A percentile compares a stretch with the other conserved stretches of the same genome.
These are phyloP conservation scores for Platysteira castanea DNA, from an alignment of 2,113 vertebrate genomes.

Conservation along the genomic window DNA sequence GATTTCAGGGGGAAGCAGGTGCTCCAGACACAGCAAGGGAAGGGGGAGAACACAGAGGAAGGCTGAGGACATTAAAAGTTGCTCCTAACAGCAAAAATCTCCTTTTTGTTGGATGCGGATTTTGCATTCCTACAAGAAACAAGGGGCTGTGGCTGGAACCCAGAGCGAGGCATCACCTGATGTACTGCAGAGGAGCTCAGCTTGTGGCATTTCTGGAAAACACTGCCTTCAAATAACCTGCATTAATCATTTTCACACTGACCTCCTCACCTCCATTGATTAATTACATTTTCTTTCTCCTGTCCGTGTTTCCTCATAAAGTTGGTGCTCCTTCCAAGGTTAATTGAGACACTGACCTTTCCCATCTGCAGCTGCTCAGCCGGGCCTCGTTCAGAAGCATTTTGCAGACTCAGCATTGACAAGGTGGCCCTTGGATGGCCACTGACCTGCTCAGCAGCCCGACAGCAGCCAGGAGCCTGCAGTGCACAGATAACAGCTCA, in stretches of 20 bases:
- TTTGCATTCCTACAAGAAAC: not conserved
- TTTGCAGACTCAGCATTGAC: slow-evolving; percentile 63
- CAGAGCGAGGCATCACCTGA: not conserved
- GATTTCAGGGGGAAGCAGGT: not conserved
- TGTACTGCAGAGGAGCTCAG: not conserved
- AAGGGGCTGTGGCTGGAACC: not conserved
- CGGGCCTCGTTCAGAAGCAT: not conserved
- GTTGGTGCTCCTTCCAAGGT: slow-evolving; percentile 65
- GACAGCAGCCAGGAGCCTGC: not conserved
- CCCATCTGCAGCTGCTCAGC: slow-evolving; percentile 23
- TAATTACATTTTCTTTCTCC: slow-evolving; percentile 63
- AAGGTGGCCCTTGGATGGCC: slow-evolving; percentile 28
- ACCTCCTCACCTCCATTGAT: slow-evolving; percentile 56
- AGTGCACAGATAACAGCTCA: not conserved
- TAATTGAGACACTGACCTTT: slow-evolving; percentile 75
- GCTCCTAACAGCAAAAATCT: not conserved
- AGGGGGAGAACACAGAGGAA: not conserved
- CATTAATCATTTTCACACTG: slow-evolving; percentile 62
- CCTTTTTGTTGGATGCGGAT: not conserved
- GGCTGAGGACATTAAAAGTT: not conserved
- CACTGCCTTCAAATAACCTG: slow-evolving; percentile 41
- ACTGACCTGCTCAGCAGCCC: not conserved
- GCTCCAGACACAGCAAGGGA: not conserved
- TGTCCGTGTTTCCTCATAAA: slow-evolving; percentile 46
- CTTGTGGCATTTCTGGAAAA: slow-evolving; percentile 60